phyloP scores from a whole-genome alignment of 2,113 vertebrate species.

The Delphinapterus leucas region DNA sequence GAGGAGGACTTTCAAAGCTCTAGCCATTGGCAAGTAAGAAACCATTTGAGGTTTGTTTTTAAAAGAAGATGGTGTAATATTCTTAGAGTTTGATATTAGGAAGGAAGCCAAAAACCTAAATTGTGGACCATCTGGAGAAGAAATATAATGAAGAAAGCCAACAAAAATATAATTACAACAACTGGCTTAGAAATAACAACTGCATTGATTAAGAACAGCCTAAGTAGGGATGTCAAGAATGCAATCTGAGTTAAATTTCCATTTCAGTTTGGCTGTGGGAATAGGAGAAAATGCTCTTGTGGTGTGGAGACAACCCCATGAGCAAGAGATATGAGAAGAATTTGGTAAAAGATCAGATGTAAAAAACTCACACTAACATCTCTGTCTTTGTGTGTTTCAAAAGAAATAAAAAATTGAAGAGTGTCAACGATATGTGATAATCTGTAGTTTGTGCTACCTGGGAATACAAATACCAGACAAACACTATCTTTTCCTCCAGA shows the following conservation, averaged over 20 bases:
- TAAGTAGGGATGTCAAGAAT: constrained; percentile 58
- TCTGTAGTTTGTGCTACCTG: not conserved
- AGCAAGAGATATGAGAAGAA: constrained; percentile 58
- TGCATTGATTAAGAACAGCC: constrained; percentile 80
- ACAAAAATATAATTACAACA: constrained; percentile 84
- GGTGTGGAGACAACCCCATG: constrained; percentile 1
- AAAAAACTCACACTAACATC: constrained; percentile 23
- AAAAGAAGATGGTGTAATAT: constrained; percentile 52
- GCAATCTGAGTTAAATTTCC: constrained; percentile 72
- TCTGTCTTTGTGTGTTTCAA: not conserved
- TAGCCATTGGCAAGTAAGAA: constrained; percentile 76
- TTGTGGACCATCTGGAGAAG: constrained; percentile 76
- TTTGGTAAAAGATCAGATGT: constrained; percentile 17
- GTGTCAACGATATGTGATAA: not conserved
- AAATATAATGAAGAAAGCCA: constrained; percentile 80
- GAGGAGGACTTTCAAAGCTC: constrained; percentile 61
- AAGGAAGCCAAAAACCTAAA: constrained; percentile 73
- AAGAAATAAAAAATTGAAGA: not conserved
- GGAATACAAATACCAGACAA: not conserved
- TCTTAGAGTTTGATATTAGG: constrained; percentile 76
- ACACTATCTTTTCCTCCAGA: not conserved
- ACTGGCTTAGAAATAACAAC: constrained; percentile 80
- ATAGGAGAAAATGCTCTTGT: constrained; percentile 64
- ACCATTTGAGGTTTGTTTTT: constrained; percentile 69
- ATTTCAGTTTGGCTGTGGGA: constrained; percentile 68